Evolutionary conservation across 2,888 invertebrate species (phyloP), one percentile per base, ranked within the genome.

Genomic region (Serrognathus titanus): DNA sequence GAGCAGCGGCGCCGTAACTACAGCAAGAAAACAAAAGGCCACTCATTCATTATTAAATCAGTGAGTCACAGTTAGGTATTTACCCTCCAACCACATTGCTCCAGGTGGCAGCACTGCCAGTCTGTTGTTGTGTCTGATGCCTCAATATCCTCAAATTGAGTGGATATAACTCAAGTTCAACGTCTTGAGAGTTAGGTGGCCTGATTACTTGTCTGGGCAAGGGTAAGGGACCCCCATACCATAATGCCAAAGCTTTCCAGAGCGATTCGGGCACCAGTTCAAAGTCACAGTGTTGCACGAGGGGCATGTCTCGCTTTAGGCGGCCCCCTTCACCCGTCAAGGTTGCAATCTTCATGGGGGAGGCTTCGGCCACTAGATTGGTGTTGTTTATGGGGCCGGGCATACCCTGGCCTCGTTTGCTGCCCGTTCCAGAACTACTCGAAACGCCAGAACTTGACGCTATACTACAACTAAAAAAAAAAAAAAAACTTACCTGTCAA

Each of bases 161-260:
- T 0, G 94, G 94, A 73, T 93, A 93, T 37, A 94, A 75, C 72
- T 95, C 95, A 48, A 95, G 74, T 68, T 94, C 93, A 0, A 91
- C 85, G 41, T 87, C 85, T 0, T 73, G 65, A 0, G 85, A 82
- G 3, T 74, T 75, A 0, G 84, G 83, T 0, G 89, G 87, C 61
- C 85, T 78, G 59, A 91, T 90, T n/a, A 90, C 89, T 79, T 90
- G 90, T 66, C 93, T 76, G 0, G 93, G 93, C 62, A 94, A 79
- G 4, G 92, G 88, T 58, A 86, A 78, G 3, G 88, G 88, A 8
- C 87, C 86, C 20, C 90, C 90, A 48, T 85, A 84, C 94, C 94
- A 94, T 63, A 87, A 83, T 59, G 88, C 87, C 10, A 95, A 76
- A 1, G 93, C 93, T 61, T 90, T 86, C 94, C 94, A 95, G 63